Percentiles rank a stretch among this genome's conserved stretches.
These are phyloP conservation scores for Meta bourneti DNA, from an alignment of 2,888 invertebrate species.

Conservation along the genomic window DNA sequence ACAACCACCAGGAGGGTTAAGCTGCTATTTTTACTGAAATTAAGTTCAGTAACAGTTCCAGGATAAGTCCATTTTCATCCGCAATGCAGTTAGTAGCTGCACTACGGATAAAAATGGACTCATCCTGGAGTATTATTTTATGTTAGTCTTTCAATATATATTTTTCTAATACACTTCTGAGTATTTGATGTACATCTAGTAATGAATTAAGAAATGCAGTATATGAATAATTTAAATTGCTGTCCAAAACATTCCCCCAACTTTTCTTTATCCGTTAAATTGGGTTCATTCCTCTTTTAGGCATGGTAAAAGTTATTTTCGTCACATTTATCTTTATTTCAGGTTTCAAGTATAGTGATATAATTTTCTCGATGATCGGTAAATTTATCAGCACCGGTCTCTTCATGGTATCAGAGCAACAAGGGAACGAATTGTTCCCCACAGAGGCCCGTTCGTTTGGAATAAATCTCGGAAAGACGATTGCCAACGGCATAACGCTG, in stretches of 20 bases:
- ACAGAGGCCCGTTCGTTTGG: constrained; percentile 86
- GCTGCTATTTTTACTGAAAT: too few relatives aligned
- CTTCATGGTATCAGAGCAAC: constrained; percentile 84
- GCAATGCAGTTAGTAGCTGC: background rate
- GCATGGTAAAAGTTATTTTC: background rate
- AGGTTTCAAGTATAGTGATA: constrained; percentile 6
- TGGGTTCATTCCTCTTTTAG: constrained; percentile 80
- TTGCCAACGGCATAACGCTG: background rate
- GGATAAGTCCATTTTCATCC: too few relatives aligned
- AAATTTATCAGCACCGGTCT: constrained; percentile 82
- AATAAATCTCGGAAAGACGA: background rate
- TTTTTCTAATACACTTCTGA: background rate
- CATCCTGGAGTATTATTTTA: too few relatives aligned
- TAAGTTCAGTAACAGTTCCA: too few relatives aligned
- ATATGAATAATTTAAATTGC: background rate
- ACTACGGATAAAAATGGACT: too few relatives aligned
- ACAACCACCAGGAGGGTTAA: too few relatives aligned
- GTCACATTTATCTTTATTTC: background rate
- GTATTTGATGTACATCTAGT: background rate
- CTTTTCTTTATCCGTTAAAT: background rate
- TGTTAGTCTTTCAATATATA: background rate
- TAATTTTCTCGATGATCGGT: constrained; percentile 59
- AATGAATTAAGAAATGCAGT: too few relatives aligned
- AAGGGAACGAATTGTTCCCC: constrained; percentile 86
- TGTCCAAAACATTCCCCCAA: background rate